Percentiles rank a stretch among this genome's conserved stretches.
Conservation (phyloP, 1,140 invertebrate genomes). For the Orius laevigatus region DNA sequence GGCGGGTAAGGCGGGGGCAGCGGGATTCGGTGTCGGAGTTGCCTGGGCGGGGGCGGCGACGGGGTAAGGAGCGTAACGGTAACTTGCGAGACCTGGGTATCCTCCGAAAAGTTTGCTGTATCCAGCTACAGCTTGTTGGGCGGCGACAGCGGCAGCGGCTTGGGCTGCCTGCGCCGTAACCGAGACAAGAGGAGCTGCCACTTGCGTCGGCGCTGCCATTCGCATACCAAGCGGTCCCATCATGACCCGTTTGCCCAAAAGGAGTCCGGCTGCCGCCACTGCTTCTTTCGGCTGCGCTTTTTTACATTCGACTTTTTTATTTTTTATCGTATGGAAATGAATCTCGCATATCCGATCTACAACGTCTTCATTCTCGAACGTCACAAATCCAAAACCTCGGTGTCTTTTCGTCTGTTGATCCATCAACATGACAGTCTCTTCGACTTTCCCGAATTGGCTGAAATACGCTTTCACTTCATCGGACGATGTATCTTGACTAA, state of each 20-base stretch:
- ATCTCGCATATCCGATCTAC: slow-evolving; percentile 83
- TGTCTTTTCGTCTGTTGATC: slow-evolving; percentile 85
- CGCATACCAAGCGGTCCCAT: slow-evolving; percentile 48
- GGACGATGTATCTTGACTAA: slow-evolving; percentile 77
- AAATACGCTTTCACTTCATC: slow-evolving; percentile 85
- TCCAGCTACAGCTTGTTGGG: slow-evolving; percentile 37
- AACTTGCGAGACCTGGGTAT: slow-evolving; percentile 45
- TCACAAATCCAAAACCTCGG: slow-evolving; percentile 80
- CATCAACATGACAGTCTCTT: slow-evolving; percentile 88
- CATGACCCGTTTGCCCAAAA: slow-evolving; percentile 55
- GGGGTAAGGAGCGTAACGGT: slow-evolving; percentile 54
- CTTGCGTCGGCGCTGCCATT: slow-evolving; percentile 35
- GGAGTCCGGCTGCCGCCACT: slow-evolving; percentile 47
- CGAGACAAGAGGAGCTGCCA: slow-evolving; percentile 34
- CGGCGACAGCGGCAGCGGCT: slow-evolving; percentile 29
- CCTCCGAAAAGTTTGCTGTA: slow-evolving; percentile 53
- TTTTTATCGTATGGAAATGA: slow-evolving; percentile 84
- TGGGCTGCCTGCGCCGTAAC: slow-evolving; percentile 34
- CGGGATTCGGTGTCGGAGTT: slow-evolving; percentile 29
- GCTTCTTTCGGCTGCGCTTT: slow-evolving; percentile 85
- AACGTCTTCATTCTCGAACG: slow-evolving; percentile 80
- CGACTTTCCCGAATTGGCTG: slow-evolving; percentile 78
- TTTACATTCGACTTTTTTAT: slow-evolving; percentile 86
- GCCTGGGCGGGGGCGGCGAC: slow-evolving; percentile 39
- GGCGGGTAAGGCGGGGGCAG: slow-evolving; percentile 28